phyloP scores from a whole-genome alignment of 2,113 vertebrate species.

The Salvelinus fontinalis region DNA sequence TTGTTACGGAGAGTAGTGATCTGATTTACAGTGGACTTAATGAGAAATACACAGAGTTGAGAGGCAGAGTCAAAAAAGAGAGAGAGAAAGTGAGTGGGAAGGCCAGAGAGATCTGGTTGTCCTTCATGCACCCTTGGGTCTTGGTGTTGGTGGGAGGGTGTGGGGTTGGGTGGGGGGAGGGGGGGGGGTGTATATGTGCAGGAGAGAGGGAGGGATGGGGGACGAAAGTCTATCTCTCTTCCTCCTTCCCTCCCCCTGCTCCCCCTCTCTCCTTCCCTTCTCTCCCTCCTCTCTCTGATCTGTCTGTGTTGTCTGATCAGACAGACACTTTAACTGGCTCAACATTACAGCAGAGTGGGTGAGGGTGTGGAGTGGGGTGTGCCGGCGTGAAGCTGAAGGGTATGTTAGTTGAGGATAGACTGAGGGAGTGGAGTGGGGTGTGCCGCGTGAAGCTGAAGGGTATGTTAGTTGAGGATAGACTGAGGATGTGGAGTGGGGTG shows the following conservation, averaged over 20 bases:
- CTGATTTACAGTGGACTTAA: slow-evolving; percentile 60
- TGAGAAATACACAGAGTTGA: slow-evolving; percentile 46
- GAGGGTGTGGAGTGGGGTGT: no score
- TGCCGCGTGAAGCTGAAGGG: neutral
- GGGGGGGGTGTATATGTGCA: slow-evolving; percentile 41
- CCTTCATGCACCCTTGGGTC: slow-evolving; percentile 63
- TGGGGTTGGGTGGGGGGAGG: neutral
- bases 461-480: no score
- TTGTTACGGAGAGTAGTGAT: slow-evolving; percentile 57
- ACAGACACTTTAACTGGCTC: no score
- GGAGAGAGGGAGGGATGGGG: slow-evolving; percentile 22
- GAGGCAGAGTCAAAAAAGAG: neutral
- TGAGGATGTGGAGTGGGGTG: no score
- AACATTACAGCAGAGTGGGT: no score
- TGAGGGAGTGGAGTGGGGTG: no score
- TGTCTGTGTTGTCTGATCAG: no score
- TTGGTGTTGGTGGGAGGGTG: slow-evolving; percentile 32
- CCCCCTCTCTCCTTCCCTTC: no score
- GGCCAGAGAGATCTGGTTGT: slow-evolving; percentile 34
- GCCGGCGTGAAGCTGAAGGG: neutral
- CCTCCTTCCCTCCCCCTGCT: no score
- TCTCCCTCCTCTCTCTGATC: no score
- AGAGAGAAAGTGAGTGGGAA: slow-evolving; percentile 18
- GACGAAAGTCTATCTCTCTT: neutral
- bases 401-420: no score